Conservation (phyloP, 2,888 invertebrate species). For the Drosophila anomalata region DNA sequence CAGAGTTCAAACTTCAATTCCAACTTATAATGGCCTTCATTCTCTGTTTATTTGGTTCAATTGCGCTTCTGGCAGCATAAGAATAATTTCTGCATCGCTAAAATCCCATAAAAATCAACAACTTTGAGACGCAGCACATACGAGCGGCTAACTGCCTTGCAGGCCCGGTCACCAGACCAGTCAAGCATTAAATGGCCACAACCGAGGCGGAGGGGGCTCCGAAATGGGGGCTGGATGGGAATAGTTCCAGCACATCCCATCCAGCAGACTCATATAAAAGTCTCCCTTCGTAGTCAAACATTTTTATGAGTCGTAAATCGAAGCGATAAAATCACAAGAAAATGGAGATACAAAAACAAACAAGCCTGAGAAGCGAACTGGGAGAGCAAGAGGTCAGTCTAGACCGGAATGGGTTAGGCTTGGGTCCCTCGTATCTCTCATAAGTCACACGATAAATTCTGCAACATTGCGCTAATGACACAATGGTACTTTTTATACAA, state of each 20-base stretch:
- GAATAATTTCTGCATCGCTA: slow-evolving; percentile 76
- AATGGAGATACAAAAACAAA: slow-evolving; percentile 60
- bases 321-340: slow-evolving; percentile 75
- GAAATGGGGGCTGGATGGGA: slow-evolving; percentile 1
- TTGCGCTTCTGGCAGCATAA: slow-evolving; percentile 32
- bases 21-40: slow-evolving; percentile 22
- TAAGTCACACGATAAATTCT: slow-evolving; percentile 78
- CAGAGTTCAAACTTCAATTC: slow-evolving; percentile 30
- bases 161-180: slow-evolving; percentile 46
- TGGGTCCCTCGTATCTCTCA: slow-evolving; percentile 52
- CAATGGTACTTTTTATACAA: slow-evolving; percentile 23
- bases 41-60: slow-evolving; percentile 61
- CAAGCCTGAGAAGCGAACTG: slow-evolving; percentile 11
- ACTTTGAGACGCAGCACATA: slow-evolving; percentile 27
- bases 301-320: slow-evolving; percentile 81
- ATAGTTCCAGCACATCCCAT: slow-evolving; percentile 18
- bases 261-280: slow-evolving; percentile 53
- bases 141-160: slow-evolving; percentile 25
- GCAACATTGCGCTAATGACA: slow-evolving; percentile 80
- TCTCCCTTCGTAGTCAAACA: slow-evolving; percentile 58
- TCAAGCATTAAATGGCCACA: slow-evolving; percentile 63
- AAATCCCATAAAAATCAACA: slow-evolving; percentile 74
- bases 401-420: slow-evolving; percentile 33
- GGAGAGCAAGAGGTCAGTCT: slow-evolving; percentile 39
- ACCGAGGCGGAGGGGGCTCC: slow-evolving; percentile 1